phyloP scores from a whole-genome alignment of 2,113 vertebrate genomes.

The Echinops telfairi region DNA sequence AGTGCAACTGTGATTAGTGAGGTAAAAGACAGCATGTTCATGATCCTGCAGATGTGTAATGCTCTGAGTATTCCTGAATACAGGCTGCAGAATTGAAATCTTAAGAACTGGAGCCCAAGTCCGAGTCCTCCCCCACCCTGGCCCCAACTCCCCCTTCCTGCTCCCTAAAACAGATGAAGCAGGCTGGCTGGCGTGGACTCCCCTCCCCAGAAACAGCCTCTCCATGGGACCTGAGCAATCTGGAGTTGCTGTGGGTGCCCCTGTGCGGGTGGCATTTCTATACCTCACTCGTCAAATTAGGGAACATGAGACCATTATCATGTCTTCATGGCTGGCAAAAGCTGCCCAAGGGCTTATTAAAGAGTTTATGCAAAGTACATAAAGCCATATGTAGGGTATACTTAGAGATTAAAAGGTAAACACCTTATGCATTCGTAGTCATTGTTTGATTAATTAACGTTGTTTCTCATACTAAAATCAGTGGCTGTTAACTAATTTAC shows the following conservation, averaged over 20 bases:
- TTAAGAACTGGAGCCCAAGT: background rate
- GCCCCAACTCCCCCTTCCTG: too few species aligned
- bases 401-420: conserved; percentile 35
- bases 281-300: background rate
- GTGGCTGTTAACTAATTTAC: background rate
- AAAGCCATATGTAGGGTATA: background rate
- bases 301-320: background rate
- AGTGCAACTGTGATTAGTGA: background rate
- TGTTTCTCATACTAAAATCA: conserved; percentile 50
- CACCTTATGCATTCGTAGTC: background rate
- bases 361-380: conserved; percentile 30
- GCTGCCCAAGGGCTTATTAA: background rate
- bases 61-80: background rate
- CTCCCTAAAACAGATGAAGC: background rate
- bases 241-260: background rate
- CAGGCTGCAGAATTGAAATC: conserved; percentile 5
- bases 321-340: conserved; percentile 17
- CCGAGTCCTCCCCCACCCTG: too few species aligned
- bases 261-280: background rate
- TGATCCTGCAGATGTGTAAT: background rate
- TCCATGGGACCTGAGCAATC: background rate
- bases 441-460: conserved; percentile 35
- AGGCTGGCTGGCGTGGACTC: background rate
- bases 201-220: background rate
- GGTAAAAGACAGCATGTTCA: background rate